Evolutionary conservation across 2,797 vertebrate genomes (phyloP), one percentile per base, ranked within the genome.

Genomic region (Pangasius krempfi): DNA sequence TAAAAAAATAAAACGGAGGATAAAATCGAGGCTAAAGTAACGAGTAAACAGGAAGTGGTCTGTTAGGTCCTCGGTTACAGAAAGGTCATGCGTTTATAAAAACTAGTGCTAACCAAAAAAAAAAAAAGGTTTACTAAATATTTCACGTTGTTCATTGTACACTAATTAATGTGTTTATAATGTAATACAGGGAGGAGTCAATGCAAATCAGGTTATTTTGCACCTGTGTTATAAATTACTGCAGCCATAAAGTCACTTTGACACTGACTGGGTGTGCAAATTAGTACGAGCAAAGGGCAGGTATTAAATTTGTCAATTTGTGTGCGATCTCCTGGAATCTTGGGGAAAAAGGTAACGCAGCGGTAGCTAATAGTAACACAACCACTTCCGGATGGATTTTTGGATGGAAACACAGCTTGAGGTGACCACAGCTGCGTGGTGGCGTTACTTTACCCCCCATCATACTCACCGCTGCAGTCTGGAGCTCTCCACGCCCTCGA

Each of bases 391-490:
- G 47, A 40, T 40, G 40, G 20, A 40, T 30, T 78, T 30, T n/a
- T 18, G n/a, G 76, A 79, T 33, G 76, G 79, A 81, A 60, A 81
- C 54, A 80, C 54, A 40, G 22, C 33, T 60, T 40, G 52, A 80
- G 30, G 3, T 54, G 27, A 44, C 33, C 2, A 50, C 22, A 12
- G 33, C 12, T 13, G 20, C 47, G 72, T 20, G 4, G 3, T 47
- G 27, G 6, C 8, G 22, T 22, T 50, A 22, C 9, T 54, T 79
- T 54, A 10, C 76, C 14, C 14, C 33, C 0, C n/a, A 52, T n/a
- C 52, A 37, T 30, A 52, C 78, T 56, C 78, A 58, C 52, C 54
- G 13, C 18, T 13, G 52, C 78, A 30, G 5, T n/a, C 13, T 30
- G 47, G 47, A 78, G 25, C 27, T 8, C 27, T 30, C 40, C 27